These are phyloP conservation scores for Thereva unica DNA, from an alignment of 2,888 invertebrate genomes.

Conservation along the genomic window DNA sequence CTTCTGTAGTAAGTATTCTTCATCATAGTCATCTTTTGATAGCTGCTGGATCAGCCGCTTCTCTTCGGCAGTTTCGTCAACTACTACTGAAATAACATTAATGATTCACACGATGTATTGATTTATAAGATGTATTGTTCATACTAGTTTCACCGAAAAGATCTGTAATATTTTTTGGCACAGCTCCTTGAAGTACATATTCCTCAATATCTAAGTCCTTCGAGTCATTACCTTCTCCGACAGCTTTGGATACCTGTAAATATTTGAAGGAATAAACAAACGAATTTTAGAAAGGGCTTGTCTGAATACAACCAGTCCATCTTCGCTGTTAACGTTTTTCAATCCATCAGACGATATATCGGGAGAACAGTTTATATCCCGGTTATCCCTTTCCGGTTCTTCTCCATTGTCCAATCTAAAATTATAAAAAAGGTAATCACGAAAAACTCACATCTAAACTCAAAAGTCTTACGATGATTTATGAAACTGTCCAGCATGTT, in stretches of 20 bases:
- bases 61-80: conserved; percentile 56
- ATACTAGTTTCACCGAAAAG: conserved; percentile 44
- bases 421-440: conserved; percentile 6
- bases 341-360: conserved; percentile 58
- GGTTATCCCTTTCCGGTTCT: conserved; percentile 55
- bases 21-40: conserved; percentile 61
- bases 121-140: background rate
- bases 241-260: conserved; percentile 48
- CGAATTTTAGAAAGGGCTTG: background rate
- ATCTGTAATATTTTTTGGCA: conserved; percentile 64
- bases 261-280: background rate
- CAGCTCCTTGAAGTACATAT: conserved; percentile 67
- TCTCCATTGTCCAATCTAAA: conserved; percentile 49
- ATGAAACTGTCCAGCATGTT: conserved; percentile 73
- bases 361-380: conserved; percentile 57
- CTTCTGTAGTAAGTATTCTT: conserved; percentile 66
- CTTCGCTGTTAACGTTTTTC: conserved; percentile 58
- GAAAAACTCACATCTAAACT: background rate
- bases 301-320: conserved; percentile 51
- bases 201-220: conserved; percentile 62
- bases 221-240: conserved; percentile 48
- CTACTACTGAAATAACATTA: conserved; percentile 44
- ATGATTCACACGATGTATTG: conserved; percentile 4
- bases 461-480: conserved; percentile 50
- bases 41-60: conserved; percentile 58